Base-by-base conservation (phyloP, 2,113 vertebrate species). In the Bubalus kerabau region DNA sequence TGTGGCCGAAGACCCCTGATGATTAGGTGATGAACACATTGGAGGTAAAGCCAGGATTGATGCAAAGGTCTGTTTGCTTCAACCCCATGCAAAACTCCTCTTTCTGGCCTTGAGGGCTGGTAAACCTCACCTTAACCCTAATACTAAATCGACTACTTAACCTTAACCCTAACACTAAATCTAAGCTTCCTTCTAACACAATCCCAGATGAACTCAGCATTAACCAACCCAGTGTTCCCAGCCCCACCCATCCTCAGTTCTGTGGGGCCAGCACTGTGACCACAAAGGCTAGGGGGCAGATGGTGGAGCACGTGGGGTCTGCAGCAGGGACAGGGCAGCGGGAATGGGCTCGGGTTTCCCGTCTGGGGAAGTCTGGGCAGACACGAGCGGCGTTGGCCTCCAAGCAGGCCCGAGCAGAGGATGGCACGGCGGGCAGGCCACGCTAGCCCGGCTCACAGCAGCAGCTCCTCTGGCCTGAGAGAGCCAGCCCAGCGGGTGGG, bases 401-500 rank as follows among this genome's bases (percentile, higher is more conserved):
- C 46, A 4, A 28, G 2, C 62, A 43, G 87, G 48, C 90, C 4
- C 12, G 14, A 52, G 28, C 48, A 2, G 14, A 15, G 16, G 46
- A n/a, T 13, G 5, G 56, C 2, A 1, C 40, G 28, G 56, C 40
- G 9, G 82, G 32, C 28, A 1, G 1, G 3, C 28, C 2, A 0
- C 0, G 19, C 71, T n/a, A 86, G 87, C 71, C 89, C 60, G 0
- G 14, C 81, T 56, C 81, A 3, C 87, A 50, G 96, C 4, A 32
- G 92, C 12, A 2, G 90, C 52, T 30, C 32, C 80, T 91, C 91
- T 30, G 78, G 95, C 95, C 97, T 87, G 48, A 1, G 36, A 90
- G 67, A 92, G 94, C 92, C 91, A 43, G 96, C 89, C 64, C 90
- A 32, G 96, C 80, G 17, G 91, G 97, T 78, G 93, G 60, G 94